Evolutionary conservation across 23 tunicate species (phyloP).

Genomic region (Trididemnum nubilum): DNA sequence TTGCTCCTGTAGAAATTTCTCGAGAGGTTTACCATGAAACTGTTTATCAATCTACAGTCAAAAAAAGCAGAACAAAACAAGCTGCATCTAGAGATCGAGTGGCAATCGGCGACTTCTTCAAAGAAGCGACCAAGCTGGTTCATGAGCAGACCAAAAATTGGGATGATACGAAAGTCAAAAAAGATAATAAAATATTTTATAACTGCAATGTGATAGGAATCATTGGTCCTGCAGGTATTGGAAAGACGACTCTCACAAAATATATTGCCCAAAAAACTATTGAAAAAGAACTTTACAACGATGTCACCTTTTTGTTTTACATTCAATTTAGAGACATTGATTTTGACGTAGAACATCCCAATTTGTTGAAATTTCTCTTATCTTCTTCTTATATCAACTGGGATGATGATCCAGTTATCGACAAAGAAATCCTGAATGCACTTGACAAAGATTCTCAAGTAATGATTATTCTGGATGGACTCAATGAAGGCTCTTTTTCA

Average conservation of each 20-base stretch:
- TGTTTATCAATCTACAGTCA: no score
- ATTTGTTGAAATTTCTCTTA: not conserved
- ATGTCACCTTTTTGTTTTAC: not conserved
- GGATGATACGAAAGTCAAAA: not conserved
- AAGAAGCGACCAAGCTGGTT: not conserved
- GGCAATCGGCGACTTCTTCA: not conserved
- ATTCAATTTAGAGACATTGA: not conserved
- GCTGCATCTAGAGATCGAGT: not conserved
- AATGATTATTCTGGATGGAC: not conserved
- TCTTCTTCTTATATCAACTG: not conserved
- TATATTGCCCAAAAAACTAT: not conserved
- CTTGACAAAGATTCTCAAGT: not conserved
- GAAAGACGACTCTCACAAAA: not conserved
- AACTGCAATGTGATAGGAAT: not conserved
- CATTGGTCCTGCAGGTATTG: not conserved
- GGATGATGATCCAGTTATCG: not conserved
- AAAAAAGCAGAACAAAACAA: not conserved
- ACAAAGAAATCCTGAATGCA: not conserved
- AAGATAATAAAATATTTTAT: not conserved
- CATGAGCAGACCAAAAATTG: not conserved
- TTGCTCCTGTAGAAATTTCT: not conserved
- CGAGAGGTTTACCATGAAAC: not conserved
- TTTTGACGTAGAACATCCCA: not conserved
- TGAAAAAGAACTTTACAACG: not conserved
- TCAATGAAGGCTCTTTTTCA: not conserved